Evolutionary conservation across 35 echinoderm and acorn worm species (phyloP).

Genomic region (Acanthaster planci): DNA sequence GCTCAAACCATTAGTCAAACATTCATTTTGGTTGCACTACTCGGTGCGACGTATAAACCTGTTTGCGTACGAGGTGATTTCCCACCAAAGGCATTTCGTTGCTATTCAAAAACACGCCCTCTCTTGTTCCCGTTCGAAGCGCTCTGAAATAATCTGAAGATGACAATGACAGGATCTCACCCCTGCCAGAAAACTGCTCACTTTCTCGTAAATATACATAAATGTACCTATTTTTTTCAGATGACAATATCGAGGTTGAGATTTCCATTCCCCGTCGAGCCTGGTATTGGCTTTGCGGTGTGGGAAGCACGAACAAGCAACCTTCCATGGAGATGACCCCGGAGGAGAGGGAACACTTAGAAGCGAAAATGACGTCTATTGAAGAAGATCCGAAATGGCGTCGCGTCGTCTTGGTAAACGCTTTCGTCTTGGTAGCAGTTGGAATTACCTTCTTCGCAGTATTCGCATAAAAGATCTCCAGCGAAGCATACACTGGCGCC

Average conservation of each 20-base stretch:
- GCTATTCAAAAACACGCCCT: no score
- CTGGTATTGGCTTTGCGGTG: neutral
- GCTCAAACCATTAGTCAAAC: no score
- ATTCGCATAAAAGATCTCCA: neutral
- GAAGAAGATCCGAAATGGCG: conserved; percentile 43
- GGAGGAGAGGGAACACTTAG: conserved; percentile 25
- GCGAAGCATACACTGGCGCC: no score
- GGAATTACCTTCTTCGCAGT: neutral
- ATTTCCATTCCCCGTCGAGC: neutral
- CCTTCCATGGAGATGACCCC: conserved; percentile 25
- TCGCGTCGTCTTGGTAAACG: neutral
- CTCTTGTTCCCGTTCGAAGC: no score
- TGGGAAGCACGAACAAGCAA: neutral
- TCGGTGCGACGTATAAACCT: no score
- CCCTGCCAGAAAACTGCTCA: no score
- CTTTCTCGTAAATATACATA: no score
- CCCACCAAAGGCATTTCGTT: no score
- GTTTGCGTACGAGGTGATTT: no score
- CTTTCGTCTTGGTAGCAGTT: neutral
- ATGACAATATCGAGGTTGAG: neutral
- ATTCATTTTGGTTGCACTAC: no score
- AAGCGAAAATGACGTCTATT: conserved; percentile 30
- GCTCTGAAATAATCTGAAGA: no score
- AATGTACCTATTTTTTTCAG: neutral
- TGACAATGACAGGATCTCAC: no score